These are phyloP conservation scores for Micrasema minimum DNA, from an alignment of 1,140 invertebrate species.

Conservation along the genomic window DNA sequence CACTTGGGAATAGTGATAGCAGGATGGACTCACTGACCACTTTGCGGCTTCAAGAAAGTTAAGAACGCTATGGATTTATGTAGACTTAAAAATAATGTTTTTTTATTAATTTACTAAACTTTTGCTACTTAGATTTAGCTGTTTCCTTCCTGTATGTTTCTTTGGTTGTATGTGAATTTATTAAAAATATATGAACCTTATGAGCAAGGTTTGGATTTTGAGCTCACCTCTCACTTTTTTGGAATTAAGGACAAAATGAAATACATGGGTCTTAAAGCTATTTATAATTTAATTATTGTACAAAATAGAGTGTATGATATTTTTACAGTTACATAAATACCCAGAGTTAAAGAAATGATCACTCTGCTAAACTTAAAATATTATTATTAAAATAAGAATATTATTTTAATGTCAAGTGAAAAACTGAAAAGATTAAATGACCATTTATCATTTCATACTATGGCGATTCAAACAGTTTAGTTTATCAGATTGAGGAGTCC, in stretches of 20 bases:
- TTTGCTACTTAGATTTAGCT: too few species aligned
- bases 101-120: too few species aligned
- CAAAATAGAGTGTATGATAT: conserved; percentile 47
- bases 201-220: too few species aligned
- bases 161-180: too few species aligned
- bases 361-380: conserved; percentile 27
- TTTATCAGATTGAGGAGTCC: background rate
- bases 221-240: too few species aligned
- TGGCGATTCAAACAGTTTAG: conserved; percentile 8
- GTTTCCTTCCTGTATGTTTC: too few species aligned
- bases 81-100: too few species aligned
- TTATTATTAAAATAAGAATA: conserved; percentile 19
- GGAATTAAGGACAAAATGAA: conserved; percentile 26
- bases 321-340: conserved; percentile 44
- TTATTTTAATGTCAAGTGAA: conserved; percentile 29
- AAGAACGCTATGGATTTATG: too few species aligned
- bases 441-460: conserved; percentile 29
- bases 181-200: too few species aligned
- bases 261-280: conserved; percentile 45
- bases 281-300: conserved; percentile 53
- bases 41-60: too few species aligned
- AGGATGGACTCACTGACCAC: too few species aligned
- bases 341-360: conserved; percentile 27
- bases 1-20: too few species aligned
- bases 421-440: conserved; percentile 37